Evolutionary conservation across 2,888 invertebrate species (phyloP), one percentile per base, ranked within the genome.

Genomic region (Ichneumoninae sp.): DNA sequence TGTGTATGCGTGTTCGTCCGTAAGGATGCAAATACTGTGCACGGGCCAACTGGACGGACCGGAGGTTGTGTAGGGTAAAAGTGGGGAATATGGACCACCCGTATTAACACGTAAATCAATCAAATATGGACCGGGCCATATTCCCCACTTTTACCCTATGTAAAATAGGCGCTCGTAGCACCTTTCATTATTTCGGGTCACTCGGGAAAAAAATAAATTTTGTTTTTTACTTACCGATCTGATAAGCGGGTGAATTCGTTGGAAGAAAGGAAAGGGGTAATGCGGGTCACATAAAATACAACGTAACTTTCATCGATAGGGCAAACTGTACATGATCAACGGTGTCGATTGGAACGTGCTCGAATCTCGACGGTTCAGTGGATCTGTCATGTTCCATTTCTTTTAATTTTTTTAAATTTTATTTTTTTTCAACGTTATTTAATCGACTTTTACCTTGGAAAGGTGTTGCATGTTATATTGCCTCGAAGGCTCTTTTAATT

Each of bases 101-200:
- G n/a, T n/a, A n/a, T n/a, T n/a, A n/a, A n/a, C n/a, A n/a, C n/a
- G n/a, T n/a, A n/a, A n/a, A n/a, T n/a, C n/a, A n/a, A n/a, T n/a
- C n/a, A n/a, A n/a, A n/a, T n/a, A n/a, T n/a, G n/a, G n/a, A n/a
- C n/a, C n/a, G n/a, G n/a, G n/a, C n/a, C n/a, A n/a, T n/a, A n/a
- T n/a, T n/a, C n/a, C n/a, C n/a, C n/a, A n/a, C n/a, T n/a, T n/a
- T n/a, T n/a, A n/a, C n/a, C n/a, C n/a, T n/a, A 16, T 63, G 30
- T 63, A 33, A 30, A 63, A 30, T 63, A 33, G 3, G 4, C 13
- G 16, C 63, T 63, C 33, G 60, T 33, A 0, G 60, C 16, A 60
- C 16, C 60, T 60, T 60, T 33, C 30, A 63, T 63, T 16, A 13
- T 30, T 63, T 63, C n/a, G 63, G 33, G 63, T 63, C 33, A 63